phyloP scores from a whole-genome alignment of 2,797 vertebrate species.

The Petrocephalus schoutedeni region DNA sequence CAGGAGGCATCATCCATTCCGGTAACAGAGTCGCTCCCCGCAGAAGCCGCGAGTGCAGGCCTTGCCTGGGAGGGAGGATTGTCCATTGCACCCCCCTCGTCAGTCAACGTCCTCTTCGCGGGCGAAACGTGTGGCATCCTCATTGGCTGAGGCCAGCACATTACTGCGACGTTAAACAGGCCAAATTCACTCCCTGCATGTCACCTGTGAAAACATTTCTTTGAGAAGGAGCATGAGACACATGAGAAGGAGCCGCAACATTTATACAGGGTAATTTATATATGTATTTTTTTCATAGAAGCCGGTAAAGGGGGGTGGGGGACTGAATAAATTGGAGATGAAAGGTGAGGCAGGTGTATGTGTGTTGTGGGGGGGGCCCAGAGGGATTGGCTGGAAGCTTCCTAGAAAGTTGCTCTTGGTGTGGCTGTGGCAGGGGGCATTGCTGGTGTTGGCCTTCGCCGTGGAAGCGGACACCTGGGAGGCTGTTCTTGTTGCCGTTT shows the following conservation, averaged over 20 bases:
- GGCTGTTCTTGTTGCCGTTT: neutral
- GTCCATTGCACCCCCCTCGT: neutral
- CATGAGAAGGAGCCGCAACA: neutral
- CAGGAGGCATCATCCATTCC: conserved; percentile 8
- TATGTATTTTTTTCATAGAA: neutral
- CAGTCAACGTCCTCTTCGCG: neutral
- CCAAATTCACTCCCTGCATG: neutral
- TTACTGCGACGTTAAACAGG: neutral
- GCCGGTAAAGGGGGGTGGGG: neutral
- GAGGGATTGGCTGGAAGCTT: neutral
- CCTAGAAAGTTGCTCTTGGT: neutral
- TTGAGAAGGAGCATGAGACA: neutral
- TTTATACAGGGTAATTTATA: neutral
- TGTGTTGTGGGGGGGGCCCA: neutral
- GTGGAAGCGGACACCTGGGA: neutral
- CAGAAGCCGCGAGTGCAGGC: neutral
- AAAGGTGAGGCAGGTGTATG: neutral
- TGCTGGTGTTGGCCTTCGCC: neutral
- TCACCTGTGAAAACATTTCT: conserved; percentile 8
- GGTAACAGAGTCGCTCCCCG: neutral
- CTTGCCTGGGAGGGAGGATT: neutral
- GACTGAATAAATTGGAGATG: neutral
- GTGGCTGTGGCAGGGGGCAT: neutral
- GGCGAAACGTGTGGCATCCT: neutral
- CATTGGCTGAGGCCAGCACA: neutral